Conservation (phyloP, 1,140 invertebrate genomes). For the Planococcus citri region DNA sequence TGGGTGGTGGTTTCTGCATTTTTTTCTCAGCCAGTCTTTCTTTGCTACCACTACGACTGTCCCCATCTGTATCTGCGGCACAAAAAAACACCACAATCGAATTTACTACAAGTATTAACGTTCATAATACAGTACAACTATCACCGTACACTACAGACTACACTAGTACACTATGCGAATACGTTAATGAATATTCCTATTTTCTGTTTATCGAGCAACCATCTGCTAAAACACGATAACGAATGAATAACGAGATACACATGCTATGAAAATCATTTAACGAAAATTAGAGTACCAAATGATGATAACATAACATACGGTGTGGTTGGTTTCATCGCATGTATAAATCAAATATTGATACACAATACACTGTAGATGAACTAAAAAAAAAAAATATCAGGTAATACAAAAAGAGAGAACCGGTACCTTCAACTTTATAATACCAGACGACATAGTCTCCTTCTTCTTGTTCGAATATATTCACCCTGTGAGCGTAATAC, state of each 20-base stretch:
- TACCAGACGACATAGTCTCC: conserved; percentile 38
- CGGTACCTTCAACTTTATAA: conserved; percentile 28
- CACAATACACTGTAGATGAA: not conserved
- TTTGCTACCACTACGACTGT: conserved; percentile 40
- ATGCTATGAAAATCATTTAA: not conserved
- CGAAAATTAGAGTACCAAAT: not conserved
- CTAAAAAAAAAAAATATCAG: no score
- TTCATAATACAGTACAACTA: not conserved
- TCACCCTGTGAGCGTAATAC: conserved; percentile 33
- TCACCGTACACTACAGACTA: not conserved
- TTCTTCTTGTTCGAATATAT: conserved; percentile 34
- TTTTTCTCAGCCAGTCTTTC: conserved; percentile 37
- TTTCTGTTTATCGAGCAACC: not conserved
- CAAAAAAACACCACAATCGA: not conserved
- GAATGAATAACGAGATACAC: not conserved
- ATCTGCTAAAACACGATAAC: not conserved
- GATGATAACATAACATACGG: not conserved
- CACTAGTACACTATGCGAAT: no score
- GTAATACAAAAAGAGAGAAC: not conserved
- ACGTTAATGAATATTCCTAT: no score
- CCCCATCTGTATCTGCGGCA: conserved; percentile 39
- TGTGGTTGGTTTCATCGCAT: no score
- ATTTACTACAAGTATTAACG: not conserved
- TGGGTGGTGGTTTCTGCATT: conserved; percentile 38
- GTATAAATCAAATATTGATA: no score